These are phyloP conservation scores for Ctenopoma kingsleyae DNA, from an alignment of 2,797 vertebrate species.

Conservation along the genomic window DNA sequence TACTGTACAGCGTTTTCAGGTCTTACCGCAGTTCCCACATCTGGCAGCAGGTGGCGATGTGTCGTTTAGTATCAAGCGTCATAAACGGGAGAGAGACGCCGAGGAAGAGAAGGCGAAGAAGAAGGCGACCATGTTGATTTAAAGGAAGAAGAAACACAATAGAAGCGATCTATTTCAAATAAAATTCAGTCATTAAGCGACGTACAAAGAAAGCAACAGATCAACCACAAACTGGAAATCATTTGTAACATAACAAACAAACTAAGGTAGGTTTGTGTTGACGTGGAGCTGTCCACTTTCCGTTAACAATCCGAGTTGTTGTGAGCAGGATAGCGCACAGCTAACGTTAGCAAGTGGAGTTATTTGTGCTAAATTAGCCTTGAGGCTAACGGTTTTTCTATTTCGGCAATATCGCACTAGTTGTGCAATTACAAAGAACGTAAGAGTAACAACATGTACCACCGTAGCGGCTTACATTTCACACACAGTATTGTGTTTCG, in stretches of 20 bases:
- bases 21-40: neutral
- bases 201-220: constrained; percentile 34
- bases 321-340: constrained; percentile 44
- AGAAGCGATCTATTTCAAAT: constrained; percentile 76
- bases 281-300: neutral
- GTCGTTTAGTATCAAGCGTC: neutral
- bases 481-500: neutral
- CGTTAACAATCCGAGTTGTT: constrained; percentile 47
- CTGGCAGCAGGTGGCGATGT: constrained; percentile 57
- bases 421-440: no score
- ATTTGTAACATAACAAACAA: constrained; percentile 44
- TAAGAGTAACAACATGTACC: accelerated
- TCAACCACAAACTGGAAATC: constrained; percentile 37
- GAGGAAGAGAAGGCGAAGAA: constrained; percentile 73
- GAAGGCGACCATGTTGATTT: constrained; percentile 87
- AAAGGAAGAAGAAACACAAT: constrained; percentile 84
- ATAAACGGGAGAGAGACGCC: constrained; percentile 51
- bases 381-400: constrained; percentile 23
- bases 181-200: constrained; percentile 51
- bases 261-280: constrained; percentile 64
- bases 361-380: constrained; percentile 56
- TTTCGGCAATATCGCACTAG: neutral
- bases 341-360: constrained; percentile 61
- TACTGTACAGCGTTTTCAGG: no score
- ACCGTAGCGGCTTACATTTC: accelerated